Evolutionary conservation across 2,113 vertebrate genomes (phyloP).

Genomic region (Terrapene triunguis): DNA sequence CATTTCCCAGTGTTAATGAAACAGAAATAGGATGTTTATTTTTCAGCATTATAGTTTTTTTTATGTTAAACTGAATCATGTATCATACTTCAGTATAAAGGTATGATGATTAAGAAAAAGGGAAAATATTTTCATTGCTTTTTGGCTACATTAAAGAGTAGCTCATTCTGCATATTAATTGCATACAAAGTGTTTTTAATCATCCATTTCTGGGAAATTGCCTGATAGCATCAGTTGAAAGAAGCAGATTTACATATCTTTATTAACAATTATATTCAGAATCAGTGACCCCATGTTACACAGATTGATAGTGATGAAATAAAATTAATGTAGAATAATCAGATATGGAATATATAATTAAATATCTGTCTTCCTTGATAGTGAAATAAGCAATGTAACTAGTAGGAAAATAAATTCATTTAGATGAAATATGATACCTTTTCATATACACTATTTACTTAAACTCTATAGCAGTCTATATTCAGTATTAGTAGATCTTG

Average conservation of each 20-base stretch:
- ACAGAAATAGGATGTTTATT: conserved; percentile 34
- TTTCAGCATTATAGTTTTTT: conserved; percentile 29
- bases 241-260: neutral
- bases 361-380: conserved; percentile 11
- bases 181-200: neutral
- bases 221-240: conserved; percentile 31
- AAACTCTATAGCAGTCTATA: neutral
- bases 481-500: neutral
- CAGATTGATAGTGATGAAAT: conserved; percentile 21
- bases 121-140: neutral
- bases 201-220: neutral
- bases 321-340: conserved; percentile 28
- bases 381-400: neutral
- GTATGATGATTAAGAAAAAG: neutral
- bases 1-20: conserved; percentile 26
- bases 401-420: neutral
- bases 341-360: conserved; percentile 21
- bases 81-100: conserved; percentile 1
- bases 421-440: neutral
- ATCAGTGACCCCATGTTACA: neutral
- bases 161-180: conserved; percentile 10
- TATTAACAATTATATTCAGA: conserved; percentile 37
- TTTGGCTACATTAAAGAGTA: neutral
- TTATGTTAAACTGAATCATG: neutral
- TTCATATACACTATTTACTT: neutral